phyloP scores from a whole-genome alignment of 2,113 vertebrate genomes.

The Hippoglossus stenolepis region DNA sequence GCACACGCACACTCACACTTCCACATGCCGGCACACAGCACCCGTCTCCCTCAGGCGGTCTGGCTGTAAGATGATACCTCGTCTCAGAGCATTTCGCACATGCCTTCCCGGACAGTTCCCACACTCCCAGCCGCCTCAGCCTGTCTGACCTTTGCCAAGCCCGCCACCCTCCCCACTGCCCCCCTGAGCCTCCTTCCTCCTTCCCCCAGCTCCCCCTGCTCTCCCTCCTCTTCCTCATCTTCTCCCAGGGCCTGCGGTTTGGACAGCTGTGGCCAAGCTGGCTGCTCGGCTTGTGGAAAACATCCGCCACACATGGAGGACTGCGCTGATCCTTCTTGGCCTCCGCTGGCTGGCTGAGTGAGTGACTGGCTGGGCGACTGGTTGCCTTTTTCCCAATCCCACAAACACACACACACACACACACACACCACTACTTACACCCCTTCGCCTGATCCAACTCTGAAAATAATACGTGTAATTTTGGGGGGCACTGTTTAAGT shows the following conservation, averaged over 20 bases:
- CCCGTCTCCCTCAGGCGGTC: slow-evolving; percentile 75
- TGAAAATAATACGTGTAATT: slow-evolving; percentile 19
- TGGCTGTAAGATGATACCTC: slow-evolving; percentile 84
- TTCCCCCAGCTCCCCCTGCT: slow-evolving; percentile 36
- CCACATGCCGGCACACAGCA: slow-evolving; percentile 67
- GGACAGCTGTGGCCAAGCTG: slow-evolving; percentile 90
- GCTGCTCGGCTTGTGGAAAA: slow-evolving; percentile 88
- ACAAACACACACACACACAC: slow-evolving; percentile 38
- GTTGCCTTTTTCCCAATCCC: slow-evolving; percentile 61
- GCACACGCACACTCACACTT: slow-evolving; percentile 40
- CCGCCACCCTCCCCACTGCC: slow-evolving; percentile 71
- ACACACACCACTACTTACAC: slow-evolving; percentile 27
- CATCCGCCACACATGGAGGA: slow-evolving; percentile 92
- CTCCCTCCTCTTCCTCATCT: slow-evolving; percentile 64
- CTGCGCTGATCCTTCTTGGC: slow-evolving; percentile 71
- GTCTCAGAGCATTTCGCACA: slow-evolving; percentile 84
- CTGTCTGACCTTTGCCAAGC: slow-evolving; percentile 87
- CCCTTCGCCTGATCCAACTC: slow-evolving; percentile 18
- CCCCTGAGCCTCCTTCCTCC: slow-evolving; percentile 62
- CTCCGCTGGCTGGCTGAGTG: slow-evolving; percentile 61
- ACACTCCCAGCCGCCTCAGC: slow-evolving; percentile 83
- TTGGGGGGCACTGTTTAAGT: slow-evolving; percentile 9
- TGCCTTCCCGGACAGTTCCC: slow-evolving; percentile 86
- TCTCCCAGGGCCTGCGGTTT: slow-evolving; percentile 85
- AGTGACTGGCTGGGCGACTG: slow-evolving; percentile 49